A percentile compares a stretch with the other conserved stretches of the same genome.
phyloP scores from a whole-genome alignment of 2,888 invertebrate genomes.

The Synanthedon formicaeformis region DNA sequence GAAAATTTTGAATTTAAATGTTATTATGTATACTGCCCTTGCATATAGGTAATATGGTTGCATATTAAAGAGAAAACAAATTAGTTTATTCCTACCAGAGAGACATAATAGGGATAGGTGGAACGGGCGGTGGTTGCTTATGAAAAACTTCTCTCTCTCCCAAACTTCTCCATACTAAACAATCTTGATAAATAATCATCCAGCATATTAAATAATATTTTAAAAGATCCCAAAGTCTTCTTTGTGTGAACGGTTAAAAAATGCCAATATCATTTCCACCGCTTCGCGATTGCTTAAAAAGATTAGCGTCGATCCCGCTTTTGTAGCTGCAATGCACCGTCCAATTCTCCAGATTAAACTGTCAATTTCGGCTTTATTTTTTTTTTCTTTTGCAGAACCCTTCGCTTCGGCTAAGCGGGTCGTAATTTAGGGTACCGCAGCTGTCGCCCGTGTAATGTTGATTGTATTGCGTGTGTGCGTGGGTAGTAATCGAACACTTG shows the following conservation, averaged over 20 bases:
- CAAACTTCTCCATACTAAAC: too few species aligned
- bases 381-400: conserved; percentile 38
- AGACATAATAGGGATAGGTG: too few species aligned
- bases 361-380: conserved; percentile 48
- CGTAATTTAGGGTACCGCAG: conserved; percentile 62
- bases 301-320: not conserved
- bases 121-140: too few species aligned
- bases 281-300: not conserved
- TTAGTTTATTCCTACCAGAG: too few species aligned
- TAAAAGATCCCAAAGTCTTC: too few species aligned
- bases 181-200: too few species aligned
- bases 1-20: too few species aligned
- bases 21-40: too few species aligned
- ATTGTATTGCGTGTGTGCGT: conserved; percentile 48
- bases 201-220: too few species aligned
- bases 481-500: conserved; percentile 37
- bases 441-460: conserved; percentile 61
- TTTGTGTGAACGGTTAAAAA: not conserved
- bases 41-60: too few species aligned
- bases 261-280: not conserved
- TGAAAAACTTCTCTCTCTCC: too few species aligned
- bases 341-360: conserved; percentile 55
- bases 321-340: conserved; percentile 3
- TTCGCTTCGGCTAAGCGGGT: conserved; percentile 45
- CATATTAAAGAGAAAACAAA: too few species aligned